These are phyloP conservation scores for Atopsyche davidsoni DNA, from an alignment of 1,140 invertebrate species.

Conservation along the genomic window DNA sequence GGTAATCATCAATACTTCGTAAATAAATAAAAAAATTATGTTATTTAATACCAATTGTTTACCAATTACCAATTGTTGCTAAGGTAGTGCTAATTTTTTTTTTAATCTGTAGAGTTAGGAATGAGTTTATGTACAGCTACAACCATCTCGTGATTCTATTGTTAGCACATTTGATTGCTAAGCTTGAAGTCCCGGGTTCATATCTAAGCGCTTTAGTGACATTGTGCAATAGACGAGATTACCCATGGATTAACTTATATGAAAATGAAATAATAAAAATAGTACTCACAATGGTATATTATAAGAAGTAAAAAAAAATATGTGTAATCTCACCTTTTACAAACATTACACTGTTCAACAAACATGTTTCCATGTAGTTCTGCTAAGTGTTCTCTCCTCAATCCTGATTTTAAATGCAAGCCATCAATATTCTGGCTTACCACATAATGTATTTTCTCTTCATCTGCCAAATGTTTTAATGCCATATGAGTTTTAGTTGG, in stretches of 20 bases:
- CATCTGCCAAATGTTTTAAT: conserved; percentile 71
- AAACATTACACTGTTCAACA: conserved; percentile 87
- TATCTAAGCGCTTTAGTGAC: too few relatives aligned
- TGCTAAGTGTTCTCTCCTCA: conserved; percentile 71
- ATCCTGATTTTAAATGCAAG: conserved; percentile 84
- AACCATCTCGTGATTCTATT: too few relatives aligned
- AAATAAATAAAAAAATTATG: conserved; percentile 6
- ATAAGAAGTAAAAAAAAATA: conserved; percentile 8
- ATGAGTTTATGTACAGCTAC: too few relatives aligned
- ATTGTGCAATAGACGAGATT: too few relatives aligned
- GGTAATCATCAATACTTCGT: conserved; percentile 15
- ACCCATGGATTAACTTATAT: too few relatives aligned
- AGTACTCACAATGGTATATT: too few relatives aligned
- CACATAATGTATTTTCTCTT: conserved; percentile 75
- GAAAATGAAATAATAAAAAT: too few relatives aligned
- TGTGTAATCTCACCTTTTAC: conserved; percentile 62
- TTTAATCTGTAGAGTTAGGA: too few relatives aligned
- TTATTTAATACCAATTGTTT: conserved; percentile 10
- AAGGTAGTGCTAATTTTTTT: too few relatives aligned
- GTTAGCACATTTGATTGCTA: too few relatives aligned
- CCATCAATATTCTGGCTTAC: conserved; percentile 98
- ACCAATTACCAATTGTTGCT: too few relatives aligned
- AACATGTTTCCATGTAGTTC: conserved; percentile 99
- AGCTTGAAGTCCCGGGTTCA: too few relatives aligned
- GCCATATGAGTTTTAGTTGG: conserved; percentile 96